Evolutionary conservation across 2,113 vertebrate genomes (phyloP).

Genomic region (Candoia aspera): DNA sequence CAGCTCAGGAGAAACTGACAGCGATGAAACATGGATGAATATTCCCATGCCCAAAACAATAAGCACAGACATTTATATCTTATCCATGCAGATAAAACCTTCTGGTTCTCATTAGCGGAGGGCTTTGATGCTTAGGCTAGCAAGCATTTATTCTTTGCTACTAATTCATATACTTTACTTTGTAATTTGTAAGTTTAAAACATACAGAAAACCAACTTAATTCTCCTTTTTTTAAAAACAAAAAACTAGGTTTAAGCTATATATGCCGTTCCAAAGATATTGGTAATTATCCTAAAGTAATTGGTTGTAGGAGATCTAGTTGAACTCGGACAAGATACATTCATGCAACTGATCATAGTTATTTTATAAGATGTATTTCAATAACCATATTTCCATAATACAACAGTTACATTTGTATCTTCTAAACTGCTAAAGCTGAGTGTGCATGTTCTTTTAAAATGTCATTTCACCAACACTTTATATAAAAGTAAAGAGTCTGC

Average conservation of each 20-base stretch:
- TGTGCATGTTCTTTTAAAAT: slow-evolving; percentile 31
- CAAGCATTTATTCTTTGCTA: background rate
- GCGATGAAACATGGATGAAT: background rate
- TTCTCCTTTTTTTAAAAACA: background rate
- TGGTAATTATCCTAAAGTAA: slow-evolving; percentile 60
- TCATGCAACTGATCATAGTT: slow-evolving; percentile 20
- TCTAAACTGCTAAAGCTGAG: slow-evolving; percentile 11
- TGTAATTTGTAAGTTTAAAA: background rate
- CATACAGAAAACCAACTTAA: background rate
- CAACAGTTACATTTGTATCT: background rate
- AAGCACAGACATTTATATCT: too few species aligned
- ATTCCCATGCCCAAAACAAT: too few species aligned
- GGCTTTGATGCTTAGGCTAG: background rate
- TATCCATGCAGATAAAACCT: too few species aligned
- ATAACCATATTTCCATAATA: slow-evolving; percentile 4
- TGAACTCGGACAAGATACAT: slow-evolving; percentile 48
- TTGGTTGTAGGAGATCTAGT: slow-evolving; percentile 44
- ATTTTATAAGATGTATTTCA: slow-evolving; percentile 17
- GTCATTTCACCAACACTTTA: slow-evolving; percentile 41
- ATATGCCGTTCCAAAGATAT: slow-evolving; percentile 58
- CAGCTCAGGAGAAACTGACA: background rate
- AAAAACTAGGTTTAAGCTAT: slow-evolving; percentile 48
- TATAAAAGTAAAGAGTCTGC: slow-evolving; percentile 65
- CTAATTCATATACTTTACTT: background rate
- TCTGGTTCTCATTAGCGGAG: too few species aligned